Evolutionary conservation across 2,797 vertebrate species (phyloP).

Genomic region (Enteromius afrohamiltoni): DNA sequence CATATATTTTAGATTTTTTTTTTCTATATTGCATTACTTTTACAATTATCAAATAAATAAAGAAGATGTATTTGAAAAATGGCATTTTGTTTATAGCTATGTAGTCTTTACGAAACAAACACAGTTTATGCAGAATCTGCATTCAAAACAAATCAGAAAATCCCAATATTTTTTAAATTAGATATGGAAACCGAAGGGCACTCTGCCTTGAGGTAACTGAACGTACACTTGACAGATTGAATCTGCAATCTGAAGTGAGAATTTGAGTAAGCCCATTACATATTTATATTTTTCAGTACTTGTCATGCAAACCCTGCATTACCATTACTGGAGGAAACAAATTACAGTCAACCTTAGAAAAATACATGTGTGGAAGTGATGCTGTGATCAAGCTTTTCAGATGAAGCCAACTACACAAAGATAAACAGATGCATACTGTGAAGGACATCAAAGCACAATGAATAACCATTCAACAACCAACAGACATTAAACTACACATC

Average conservation of each 20-base stretch:
- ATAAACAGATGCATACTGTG: background rate
- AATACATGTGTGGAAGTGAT: slow-evolving; percentile 9
- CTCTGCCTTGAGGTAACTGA: slow-evolving; percentile 40
- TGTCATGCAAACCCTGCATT: slow-evolving; percentile 21
- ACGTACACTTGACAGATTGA: slow-evolving; percentile 25
- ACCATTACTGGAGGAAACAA: background rate
- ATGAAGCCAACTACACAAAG: slow-evolving; percentile 6
- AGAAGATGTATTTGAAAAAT: background rate
- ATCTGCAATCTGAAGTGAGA: slow-evolving; percentile 31
- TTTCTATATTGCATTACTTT: background rate
- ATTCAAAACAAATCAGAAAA: background rate
- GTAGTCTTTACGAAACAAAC: background rate
- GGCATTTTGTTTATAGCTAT: background rate
- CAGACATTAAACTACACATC: slow-evolving; percentile 17
- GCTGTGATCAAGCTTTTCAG: background rate
- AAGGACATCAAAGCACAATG: slow-evolving; percentile 33
- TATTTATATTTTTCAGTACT: slow-evolving; percentile 33
- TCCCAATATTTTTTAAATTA: background rate
- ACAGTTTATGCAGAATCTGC: background rate
- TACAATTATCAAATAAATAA: background rate
- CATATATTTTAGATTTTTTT: background rate
- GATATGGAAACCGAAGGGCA: slow-evolving; percentile 26
- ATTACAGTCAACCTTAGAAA: slow-evolving; percentile 10
- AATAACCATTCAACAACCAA: slow-evolving; percentile 19
- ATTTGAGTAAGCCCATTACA: slow-evolving; percentile 28